Percentiles rank a stretch among this genome's conserved stretches.
phyloP scores from a whole-genome alignment of 1,140 invertebrate species.

The Brachionus manjavacas region DNA sequence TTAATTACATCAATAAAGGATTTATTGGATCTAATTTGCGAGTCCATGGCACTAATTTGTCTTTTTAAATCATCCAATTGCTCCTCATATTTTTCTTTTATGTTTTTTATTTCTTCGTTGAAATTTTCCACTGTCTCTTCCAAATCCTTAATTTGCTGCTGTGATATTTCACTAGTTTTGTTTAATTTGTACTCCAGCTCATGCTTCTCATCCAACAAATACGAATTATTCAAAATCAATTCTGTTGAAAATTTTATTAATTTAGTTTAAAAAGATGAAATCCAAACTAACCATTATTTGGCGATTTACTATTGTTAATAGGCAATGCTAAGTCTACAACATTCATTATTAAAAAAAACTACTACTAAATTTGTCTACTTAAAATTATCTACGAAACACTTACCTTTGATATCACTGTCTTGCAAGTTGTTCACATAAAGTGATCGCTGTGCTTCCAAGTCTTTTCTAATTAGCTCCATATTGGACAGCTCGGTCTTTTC shows the following conservation, averaged over 20 bases:
- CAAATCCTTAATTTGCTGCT: conserved; percentile 39
- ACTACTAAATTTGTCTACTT: background rate
- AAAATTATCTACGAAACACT: background rate
- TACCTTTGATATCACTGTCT: conserved; percentile 32
- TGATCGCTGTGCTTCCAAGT: background rate
- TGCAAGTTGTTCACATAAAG: background rate
- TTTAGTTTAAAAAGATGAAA: background rate
- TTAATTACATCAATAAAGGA: conserved; percentile 31
- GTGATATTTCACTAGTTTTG: conserved; percentile 20
- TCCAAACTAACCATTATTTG: conserved; percentile 24
- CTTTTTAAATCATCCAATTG: conserved; percentile 26
- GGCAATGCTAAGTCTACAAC: conserved; percentile 21
- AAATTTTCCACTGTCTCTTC: conserved; percentile 28
- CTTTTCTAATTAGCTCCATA: background rate
- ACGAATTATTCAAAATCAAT: conserved; percentile 7
- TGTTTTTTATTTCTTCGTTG: background rate
- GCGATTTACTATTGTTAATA: conserved; percentile 34
- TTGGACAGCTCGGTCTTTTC: conserved; percentile 15
- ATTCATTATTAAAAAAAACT: background rate
- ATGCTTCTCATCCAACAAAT: conserved; percentile 32
- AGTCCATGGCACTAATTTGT: conserved; percentile 36
- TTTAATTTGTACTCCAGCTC: conserved; percentile 40
- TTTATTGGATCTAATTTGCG: conserved; percentile 25
- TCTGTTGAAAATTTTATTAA: background rate
- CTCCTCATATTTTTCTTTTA: conserved; percentile 15